Base-by-base conservation (phyloP, 92 coral and sea anemone species). In the Porites divaricata region DNA sequence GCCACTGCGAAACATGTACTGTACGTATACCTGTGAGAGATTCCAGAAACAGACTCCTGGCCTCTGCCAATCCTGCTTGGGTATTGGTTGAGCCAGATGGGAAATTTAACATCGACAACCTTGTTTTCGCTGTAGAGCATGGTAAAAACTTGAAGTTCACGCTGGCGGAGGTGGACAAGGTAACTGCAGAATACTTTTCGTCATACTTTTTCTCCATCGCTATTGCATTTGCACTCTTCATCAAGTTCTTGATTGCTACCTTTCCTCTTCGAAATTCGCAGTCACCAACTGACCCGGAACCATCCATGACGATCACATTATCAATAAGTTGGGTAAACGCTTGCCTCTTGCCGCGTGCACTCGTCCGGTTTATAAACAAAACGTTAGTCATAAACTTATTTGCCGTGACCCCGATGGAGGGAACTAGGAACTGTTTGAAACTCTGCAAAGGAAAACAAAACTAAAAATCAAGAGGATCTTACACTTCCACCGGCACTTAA, bases 241-340 rank as follows among this genome's bases (percentile, higher is more conserved):
- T 23, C 84, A 79, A 14, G 74, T 65, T 12, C 41, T 52, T 54
- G 24, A 79, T 21, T 10, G 75, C 84, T 20, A 14, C 24, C 59
- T 81, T 81, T 81, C 66, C 85, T 69, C 70, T 81, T 15, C 53
- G 20, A 67, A 69, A 81, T 49, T 67, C 19, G 12, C 85, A 81
- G 22, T 28, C 1, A 15, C 67, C 67, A 70, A 53, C 23, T 13
- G 85, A 81, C 10, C 85, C 85, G 25, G 85, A 81, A 56, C 85
- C 77, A 23, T 81, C 85, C 65, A 81, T 2, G n/a, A 81, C 57
- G 13, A 53, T 9, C 57, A 53, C 57, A 53, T 9, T 13, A 53
- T 53, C 57, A 25, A 25, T 25, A 25, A 1, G 28, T 9, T 1
- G 57, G 13, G 13, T 53, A 13, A 13, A 7, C 12, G 13, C 12